Evolutionary conservation across 2,113 vertebrate species (phyloP).

Genomic region (Prionailurus viverrinus): DNA sequence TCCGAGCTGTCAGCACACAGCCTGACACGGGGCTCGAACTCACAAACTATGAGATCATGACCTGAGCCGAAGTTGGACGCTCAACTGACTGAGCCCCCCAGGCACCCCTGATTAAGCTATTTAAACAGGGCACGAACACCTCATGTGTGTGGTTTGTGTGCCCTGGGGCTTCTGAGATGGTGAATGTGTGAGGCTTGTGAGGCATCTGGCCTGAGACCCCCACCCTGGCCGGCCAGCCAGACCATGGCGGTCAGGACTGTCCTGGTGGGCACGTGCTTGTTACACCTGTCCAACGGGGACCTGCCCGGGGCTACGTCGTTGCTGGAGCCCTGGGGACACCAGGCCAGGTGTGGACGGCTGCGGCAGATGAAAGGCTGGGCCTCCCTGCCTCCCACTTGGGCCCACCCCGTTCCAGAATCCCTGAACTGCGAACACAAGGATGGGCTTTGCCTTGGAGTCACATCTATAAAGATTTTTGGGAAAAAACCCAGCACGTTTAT

Average conservation of each 20-base stretch:
- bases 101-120: background rate
- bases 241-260: background rate
- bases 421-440: background rate
- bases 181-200: background rate
- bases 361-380: no score
- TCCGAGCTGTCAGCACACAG: no score
- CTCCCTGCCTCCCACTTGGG: background rate
- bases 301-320: accelerated
- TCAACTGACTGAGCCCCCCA: no score
- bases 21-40: no score
- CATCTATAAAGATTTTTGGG: background rate
- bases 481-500: background rate
- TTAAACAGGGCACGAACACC: background rate
- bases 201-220: background rate
- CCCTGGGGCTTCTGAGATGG: background rate
- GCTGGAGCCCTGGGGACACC: background rate
- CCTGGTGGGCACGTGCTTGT: background rate
- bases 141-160: background rate
- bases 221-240: accelerated
- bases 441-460: background rate
- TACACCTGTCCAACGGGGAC: background rate
- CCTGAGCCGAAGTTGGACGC: no score
- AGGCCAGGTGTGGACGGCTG: background rate
- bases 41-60: no score
- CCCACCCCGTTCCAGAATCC: background rate